A percentile compares a stretch with the other conserved stretches of the same genome.
phyloP scores from a whole-genome alignment of 2,797 vertebrate genomes.

The Lerista edwardsae region DNA sequence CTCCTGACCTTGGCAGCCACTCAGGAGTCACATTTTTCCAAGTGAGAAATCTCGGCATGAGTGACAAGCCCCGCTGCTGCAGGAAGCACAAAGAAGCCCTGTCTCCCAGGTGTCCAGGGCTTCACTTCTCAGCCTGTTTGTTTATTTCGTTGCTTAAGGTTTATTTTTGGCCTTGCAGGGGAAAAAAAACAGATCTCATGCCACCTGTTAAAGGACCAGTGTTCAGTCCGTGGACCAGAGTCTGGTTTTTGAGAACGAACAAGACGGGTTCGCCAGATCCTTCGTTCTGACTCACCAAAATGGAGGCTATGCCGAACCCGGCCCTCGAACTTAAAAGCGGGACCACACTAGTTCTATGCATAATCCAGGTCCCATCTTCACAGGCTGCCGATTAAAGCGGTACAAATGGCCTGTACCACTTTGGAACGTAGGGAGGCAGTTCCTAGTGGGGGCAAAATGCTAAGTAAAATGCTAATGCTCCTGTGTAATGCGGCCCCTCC shows the following conservation, averaged over 20 bases:
- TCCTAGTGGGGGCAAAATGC: too few relatives aligned
- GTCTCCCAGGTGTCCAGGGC: slow-evolving; percentile 62
- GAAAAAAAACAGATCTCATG: slow-evolving; percentile 26
- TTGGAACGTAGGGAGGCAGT: too few relatives aligned
- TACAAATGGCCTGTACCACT: too few relatives aligned
- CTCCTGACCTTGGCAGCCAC: slow-evolving; percentile 55
- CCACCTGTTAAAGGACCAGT: slow-evolving; percentile 43
- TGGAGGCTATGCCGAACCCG: too few relatives aligned
- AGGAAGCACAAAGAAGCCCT: slow-evolving; percentile 65
- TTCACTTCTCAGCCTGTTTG: slow-evolving; percentile 51
- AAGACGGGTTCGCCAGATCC: not conserved
- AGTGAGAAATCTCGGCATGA: slow-evolving; percentile 60
- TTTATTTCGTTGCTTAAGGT: slow-evolving; percentile 55
- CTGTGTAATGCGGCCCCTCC: too few relatives aligned
- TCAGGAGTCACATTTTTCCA: slow-evolving; percentile 48
- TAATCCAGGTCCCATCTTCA: too few relatives aligned
- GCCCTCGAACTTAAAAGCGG: not conserved
- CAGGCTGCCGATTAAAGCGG: too few relatives aligned
- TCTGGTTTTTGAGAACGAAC: not conserved
- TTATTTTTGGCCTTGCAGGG: slow-evolving; percentile 64
- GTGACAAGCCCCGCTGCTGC: slow-evolving; percentile 52
- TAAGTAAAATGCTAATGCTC: too few relatives aligned
- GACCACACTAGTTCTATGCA: not conserved
- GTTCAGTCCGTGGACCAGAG: slow-evolving; percentile 22
- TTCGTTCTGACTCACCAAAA: not conserved